Conservation (phyloP, 1,140 invertebrate species). For the Cepaea nemoralis region DNA sequence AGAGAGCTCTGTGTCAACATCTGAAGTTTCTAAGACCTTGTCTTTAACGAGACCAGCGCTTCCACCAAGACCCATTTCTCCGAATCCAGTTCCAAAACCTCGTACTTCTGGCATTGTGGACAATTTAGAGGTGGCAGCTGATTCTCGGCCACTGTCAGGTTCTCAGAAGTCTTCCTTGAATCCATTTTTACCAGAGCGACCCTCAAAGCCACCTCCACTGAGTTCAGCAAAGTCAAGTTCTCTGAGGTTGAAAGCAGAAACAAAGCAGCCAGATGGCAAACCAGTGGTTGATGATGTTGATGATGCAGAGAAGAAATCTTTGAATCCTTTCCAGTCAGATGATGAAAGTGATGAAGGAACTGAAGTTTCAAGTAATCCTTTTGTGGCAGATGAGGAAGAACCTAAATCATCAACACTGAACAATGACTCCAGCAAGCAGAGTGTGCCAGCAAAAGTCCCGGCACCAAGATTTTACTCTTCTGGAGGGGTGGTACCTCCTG, state of each 20-base stretch:
- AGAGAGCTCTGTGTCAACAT: not conserved
- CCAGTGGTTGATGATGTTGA: not conserved
- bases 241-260: conserved; percentile 31
- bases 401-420: not conserved
- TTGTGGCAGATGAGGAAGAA: not conserved
- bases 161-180: conserved; percentile 13
- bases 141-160: not conserved
- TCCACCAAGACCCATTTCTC: conserved; percentile 14
- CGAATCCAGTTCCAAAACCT: not conserved
- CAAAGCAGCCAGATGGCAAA: not conserved
- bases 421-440: conserved; percentile 6
- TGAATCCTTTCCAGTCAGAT: conserved; percentile 33
- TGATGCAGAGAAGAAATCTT: conserved; percentile 12
- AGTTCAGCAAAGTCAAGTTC: conserved; percentile 36
- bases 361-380: conserved; percentile 4
- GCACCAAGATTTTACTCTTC: conserved; percentile 28
- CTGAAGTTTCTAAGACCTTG: not conserved
- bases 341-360: conserved; percentile 23
- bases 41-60: conserved; percentile 6
- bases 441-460: not conserved
- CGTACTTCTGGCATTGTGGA: not conserved
- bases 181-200: conserved; percentile 36
- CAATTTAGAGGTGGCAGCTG: not conserved
- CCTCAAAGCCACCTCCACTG: conserved; percentile 32
- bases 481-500: conserved; percentile 23